Evolutionary conservation across 2,888 invertebrate genomes (phyloP), one percentile per base, ranked within the genome.

Genomic region (Orthosia incerta): DNA sequence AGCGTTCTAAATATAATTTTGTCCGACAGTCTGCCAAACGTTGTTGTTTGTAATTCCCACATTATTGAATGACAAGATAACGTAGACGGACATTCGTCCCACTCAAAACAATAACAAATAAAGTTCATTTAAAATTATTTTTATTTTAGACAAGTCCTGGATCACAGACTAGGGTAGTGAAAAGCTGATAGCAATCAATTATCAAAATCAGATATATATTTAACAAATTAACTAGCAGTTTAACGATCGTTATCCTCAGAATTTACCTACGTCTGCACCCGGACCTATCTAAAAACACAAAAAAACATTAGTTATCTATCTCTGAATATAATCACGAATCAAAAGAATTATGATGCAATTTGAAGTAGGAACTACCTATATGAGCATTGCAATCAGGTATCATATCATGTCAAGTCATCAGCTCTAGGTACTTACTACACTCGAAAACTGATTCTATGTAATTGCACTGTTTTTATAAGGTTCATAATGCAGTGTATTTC

Each of bases 1-100:
- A 78, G 68, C 61, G 31, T 73, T 88, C 91, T 89, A 91, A 90
- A 91, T 89, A 92, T 92, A 93, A 86, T 84, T 69, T 81, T 85
- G 87, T 86, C 85, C 83, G 83, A 82, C 87, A 76, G 74, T 79
- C 79, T 74, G 72, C 55, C 67, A 72, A 72, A 61, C 57, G 61
- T 62, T 74, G 67, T 71, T 74, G 73, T 70, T 67, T 73, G 48
- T 31, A 60, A 39, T 48, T 51, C 78, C 48, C 62, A 51, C 45
- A 61, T 75, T 56, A 50, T 39, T 62, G 12, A 51, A 65, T 45
- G 20, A 51, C 55, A 75, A 64, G 63, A 76, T 74, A 55, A 66
- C 20, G 61, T 13, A 61, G 46, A 48, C 31, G 74, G 57, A 23
- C 55, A 53, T 48, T 68, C 60, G 5, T 65, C 56, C 55, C 56